Conservation (phyloP, 2,113 vertebrate genomes). For the Atherinomorus stipes region DNA sequence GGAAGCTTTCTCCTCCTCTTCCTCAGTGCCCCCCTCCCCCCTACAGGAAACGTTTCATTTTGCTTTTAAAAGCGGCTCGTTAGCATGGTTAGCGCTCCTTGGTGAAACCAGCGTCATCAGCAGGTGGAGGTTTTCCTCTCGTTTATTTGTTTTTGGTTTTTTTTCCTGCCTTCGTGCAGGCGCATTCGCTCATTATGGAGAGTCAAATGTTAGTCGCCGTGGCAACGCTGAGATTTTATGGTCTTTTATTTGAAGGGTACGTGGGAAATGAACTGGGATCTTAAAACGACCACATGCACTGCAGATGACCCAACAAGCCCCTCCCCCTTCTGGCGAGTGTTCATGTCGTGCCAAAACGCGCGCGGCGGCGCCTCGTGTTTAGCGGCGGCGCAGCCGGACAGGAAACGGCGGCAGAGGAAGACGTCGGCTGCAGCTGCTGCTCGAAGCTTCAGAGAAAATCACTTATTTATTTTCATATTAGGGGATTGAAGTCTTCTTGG, state of each 20-base stretch:
- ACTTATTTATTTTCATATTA: constrained; percentile 90
- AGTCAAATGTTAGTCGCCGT: constrained; percentile 34
- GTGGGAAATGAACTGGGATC: constrained; percentile 16
- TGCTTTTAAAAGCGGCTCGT: constrained; percentile 14
- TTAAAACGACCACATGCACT: constrained; percentile 13
- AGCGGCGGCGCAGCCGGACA: constrained; percentile 14
- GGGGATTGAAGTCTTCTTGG: constrained; percentile 70
- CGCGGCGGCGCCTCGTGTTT: constrained; percentile 26
- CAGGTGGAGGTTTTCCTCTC: constrained; percentile 4
- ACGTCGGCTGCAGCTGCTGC: constrained; percentile 13
- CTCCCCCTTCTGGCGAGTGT: background rate
- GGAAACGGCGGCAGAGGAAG: constrained; percentile 24
- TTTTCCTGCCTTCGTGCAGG: constrained; percentile 14
- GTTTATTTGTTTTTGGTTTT: background rate
- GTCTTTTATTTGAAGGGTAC: constrained; percentile 29
- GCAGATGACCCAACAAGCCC: constrained; percentile 18
- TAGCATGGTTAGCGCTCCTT: constrained; percentile 14
- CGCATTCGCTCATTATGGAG: constrained; percentile 3
- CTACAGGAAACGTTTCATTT: constrained; percentile 24
- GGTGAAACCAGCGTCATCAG: no score
- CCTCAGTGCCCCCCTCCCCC: background rate
- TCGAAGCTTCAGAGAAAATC: constrained; percentile 72
- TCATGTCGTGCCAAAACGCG: constrained; percentile 79
- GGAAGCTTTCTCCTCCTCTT: background rate
- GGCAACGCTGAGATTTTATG: constrained; percentile 39